Evolutionary conservation across 2,113 vertebrate species (phyloP).

Genomic region (Lophochroa leadbeateri): DNA sequence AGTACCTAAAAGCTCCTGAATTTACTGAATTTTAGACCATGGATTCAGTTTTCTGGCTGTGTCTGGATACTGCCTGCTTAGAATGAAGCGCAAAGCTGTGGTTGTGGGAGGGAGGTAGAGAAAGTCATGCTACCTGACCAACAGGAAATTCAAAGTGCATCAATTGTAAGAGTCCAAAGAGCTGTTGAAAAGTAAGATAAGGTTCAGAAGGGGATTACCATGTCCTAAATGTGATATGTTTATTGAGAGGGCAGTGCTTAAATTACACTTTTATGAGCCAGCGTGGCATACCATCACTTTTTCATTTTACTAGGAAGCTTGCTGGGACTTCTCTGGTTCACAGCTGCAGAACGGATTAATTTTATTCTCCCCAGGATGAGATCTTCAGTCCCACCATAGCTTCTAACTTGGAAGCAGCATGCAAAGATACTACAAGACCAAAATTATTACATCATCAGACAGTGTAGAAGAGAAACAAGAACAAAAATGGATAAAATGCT

Average conservation of each 20-base stretch:
- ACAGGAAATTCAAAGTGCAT: conserved; percentile 73
- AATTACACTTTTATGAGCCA: conserved; percentile 66
- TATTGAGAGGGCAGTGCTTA: conserved; percentile 46
- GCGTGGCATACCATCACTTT: conserved; percentile 52
- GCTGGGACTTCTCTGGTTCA: conserved; percentile 45
- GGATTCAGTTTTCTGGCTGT: neutral
- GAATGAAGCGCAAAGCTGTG: conserved; percentile 19
- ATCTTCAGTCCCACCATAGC: conserved; percentile 10
- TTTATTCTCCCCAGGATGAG: conserved; percentile 58
- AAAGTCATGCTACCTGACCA: conserved; percentile 69
- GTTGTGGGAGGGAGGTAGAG: conserved; percentile 57
- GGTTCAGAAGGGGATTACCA: conserved; percentile 67
- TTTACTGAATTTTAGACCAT: neutral
- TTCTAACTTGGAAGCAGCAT: conserved; percentile 26
- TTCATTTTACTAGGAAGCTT: conserved; percentile 48
- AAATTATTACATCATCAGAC: conserved; percentile 23
- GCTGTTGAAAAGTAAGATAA: conserved; percentile 75
- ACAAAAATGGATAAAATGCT: neutral
- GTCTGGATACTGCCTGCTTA: conserved; percentile 47
- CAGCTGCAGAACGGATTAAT: conserved; percentile 61
- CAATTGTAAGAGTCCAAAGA: conserved; percentile 65
- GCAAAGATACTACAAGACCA: neutral
- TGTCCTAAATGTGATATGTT: conserved; percentile 61
- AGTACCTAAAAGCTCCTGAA: conserved; percentile 21
- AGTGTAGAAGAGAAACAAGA: neutral